These are phyloP conservation scores for Saguinus imperator DNA, from an alignment of 2,113 vertebrate species.

Conservation along the genomic window DNA sequence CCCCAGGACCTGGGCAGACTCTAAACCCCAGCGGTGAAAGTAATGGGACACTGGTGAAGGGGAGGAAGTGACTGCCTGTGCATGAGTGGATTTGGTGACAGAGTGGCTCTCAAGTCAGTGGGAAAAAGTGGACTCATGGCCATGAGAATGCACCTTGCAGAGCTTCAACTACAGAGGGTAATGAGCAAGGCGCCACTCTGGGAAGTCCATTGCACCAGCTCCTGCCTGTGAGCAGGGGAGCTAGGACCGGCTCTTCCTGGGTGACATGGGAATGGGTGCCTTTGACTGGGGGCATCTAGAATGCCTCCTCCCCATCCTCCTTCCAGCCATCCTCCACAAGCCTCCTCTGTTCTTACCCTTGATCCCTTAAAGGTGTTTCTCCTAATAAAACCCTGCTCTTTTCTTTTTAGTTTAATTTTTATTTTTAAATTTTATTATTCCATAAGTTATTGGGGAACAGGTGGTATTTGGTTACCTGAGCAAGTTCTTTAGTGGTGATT, in stretches of 20 bases:
- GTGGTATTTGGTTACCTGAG: too few relatives aligned
- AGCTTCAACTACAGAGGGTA: not conserved
- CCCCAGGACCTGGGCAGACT: too few relatives aligned
- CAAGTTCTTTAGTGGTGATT: too few relatives aligned
- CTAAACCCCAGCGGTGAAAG: fast-evolving
- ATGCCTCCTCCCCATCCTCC: not conserved
- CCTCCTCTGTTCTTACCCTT: not conserved
- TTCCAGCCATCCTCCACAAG: not conserved
- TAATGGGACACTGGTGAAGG: fast-evolving
- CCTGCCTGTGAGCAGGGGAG: not conserved
- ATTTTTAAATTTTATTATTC: too few relatives aligned
- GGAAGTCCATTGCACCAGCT: not conserved
- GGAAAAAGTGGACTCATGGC: not conserved
- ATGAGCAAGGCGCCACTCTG: not conserved
- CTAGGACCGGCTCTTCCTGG: not conserved
- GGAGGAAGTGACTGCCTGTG: not conserved
- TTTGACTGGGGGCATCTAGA: not conserved
- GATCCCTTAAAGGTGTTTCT: not conserved
- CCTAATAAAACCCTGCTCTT: not conserved
- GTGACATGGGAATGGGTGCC: not conserved
- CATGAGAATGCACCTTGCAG: fast-evolving
- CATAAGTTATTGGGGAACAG: too few relatives aligned
- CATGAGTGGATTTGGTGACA: not conserved
- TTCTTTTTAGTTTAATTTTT: too few relatives aligned
- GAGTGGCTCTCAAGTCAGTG: not conserved